A percentile compares a stretch with the other conserved stretches of the same genome.
phyloP scores from a whole-genome alignment of 2,113 vertebrate genomes.

The Amblyopsis rosae region DNA sequence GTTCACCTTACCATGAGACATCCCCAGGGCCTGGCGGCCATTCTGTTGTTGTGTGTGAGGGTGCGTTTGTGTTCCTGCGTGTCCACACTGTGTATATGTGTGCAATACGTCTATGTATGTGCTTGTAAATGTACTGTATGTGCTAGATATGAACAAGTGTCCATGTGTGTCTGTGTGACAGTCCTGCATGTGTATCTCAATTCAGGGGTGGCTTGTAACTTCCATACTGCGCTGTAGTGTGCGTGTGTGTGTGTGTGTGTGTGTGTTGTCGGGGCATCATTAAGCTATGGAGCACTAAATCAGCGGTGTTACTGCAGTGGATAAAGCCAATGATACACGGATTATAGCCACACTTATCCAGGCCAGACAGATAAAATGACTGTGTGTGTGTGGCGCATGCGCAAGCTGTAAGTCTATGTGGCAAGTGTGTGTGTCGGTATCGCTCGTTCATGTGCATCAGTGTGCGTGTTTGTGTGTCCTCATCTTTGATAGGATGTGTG shows the following conservation, averaged over 20 bases:
- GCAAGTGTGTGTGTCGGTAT: neutral
- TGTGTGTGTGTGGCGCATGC: neutral
- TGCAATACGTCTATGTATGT: neutral
- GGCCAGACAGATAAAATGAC: conserved; percentile 61
- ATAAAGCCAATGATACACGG: conserved; percentile 72
- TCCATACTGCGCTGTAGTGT: conserved; percentile 24
- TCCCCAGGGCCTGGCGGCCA: conserved; percentile 71
- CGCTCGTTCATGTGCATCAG: neutral
- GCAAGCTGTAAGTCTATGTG: conserved; percentile 10
- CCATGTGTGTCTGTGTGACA: conserved; percentile 11
- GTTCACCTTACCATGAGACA: conserved; percentile 81
- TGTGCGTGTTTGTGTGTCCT: conserved; percentile 18
- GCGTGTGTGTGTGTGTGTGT: conserved; percentile 28
- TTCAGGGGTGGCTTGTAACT: conserved; percentile 54
- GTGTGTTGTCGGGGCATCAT: conserved; percentile 56
- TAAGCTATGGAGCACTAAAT: conserved; percentile 65
- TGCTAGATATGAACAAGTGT: neutral
- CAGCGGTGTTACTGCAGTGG: conserved; percentile 58
- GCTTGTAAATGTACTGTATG: neutral
- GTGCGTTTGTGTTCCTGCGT: conserved; percentile 4
- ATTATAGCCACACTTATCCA: conserved; percentile 67
- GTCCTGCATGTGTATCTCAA: conserved; percentile 32
- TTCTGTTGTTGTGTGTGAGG: conserved; percentile 29
- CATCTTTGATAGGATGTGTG: conserved; percentile 1
- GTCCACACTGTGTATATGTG: conserved; percentile 4